Base-by-base conservation (phyloP, 2,797 vertebrate species). In the Limosa lapponica region DNA sequence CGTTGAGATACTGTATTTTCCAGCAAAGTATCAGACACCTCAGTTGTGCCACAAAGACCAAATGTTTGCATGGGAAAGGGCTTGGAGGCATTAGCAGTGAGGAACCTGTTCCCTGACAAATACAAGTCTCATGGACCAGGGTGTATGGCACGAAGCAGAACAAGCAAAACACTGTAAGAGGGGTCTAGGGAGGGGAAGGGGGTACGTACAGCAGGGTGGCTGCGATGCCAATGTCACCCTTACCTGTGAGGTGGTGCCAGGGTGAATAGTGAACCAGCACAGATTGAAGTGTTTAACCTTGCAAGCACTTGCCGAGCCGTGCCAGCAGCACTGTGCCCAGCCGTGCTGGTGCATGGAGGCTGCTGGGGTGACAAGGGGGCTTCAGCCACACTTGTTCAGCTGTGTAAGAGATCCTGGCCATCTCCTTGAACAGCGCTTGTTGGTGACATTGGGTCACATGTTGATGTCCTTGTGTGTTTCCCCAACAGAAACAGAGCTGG, bases 181-280 rank as follows among this genome's bases (percentile, higher is more conserved):
- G n/a, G 19, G 18, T 18, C 10, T 54, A 3, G 61, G 30, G 39
- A 71, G 52, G 15, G 73, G 32, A 16, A 49, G n/a, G 10, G 39
- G 14, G 3, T 14, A 3, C 20, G 39, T 30, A 3, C 0, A 0
- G 55, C 30, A 4, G 48, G n/a, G 32, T 2, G 16, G 41, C 52
- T 61, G 59, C 5, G n/a, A 6, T 39, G 36, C 27, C 41, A 7
- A 0, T 7, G 36, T 20, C 28, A 14, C 37, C 54, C 27, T 41
- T 61, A 2, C 37, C 41, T 23, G 58, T 14, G 64, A 59, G 13
- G 24, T 25, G 13, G 24, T 25, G 27, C 27, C 48, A 34, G 52
- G 54, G 37, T 48, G 32, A 43, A 5, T 4, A 19, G 46, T 11
- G 49, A 61, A 4, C 44, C 13, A 65, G n/a, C 30, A 15, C 12